These are phyloP conservation scores for Ibidorhyncha struthersii DNA, from an alignment of 2,113 vertebrate species.

Conservation along the genomic window DNA sequence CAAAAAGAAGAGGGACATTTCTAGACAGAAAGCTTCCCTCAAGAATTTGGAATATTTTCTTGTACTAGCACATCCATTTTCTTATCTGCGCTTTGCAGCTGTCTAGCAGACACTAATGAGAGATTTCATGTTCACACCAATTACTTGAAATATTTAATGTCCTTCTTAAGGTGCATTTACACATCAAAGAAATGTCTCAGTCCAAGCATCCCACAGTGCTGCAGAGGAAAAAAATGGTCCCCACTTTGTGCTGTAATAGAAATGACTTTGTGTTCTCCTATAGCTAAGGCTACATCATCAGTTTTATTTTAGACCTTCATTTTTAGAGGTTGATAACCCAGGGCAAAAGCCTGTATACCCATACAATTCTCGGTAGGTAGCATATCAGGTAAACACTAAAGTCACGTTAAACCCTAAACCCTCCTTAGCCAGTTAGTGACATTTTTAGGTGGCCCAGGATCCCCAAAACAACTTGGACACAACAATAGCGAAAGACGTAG, in stretches of 20 bases:
- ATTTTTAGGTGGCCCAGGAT: not conserved
- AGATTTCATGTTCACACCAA: constrained; percentile 76
- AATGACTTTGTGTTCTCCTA: constrained; percentile 32
- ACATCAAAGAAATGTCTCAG: constrained; percentile 79
- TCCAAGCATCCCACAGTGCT: constrained; percentile 18
- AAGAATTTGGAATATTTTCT: constrained; percentile 45
- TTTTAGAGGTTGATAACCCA: constrained; percentile 11
- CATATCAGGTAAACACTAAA: not conserved
- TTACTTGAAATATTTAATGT: constrained; percentile 79
- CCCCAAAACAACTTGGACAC: not conserved
- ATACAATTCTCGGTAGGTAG: not conserved
- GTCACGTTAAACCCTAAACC: not conserved
- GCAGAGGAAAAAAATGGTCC: not conserved
- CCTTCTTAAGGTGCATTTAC: constrained; percentile 77
- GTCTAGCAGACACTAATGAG: constrained; percentile 72
- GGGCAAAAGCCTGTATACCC: not conserved
- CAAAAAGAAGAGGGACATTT: constrained; percentile 28
- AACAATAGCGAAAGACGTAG: not conserved
- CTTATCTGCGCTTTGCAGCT: constrained; percentile 74
- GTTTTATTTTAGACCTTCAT: constrained; percentile 34
- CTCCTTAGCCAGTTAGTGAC: not conserved
- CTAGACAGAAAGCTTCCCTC: constrained; percentile 47
- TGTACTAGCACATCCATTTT: constrained; percentile 8
- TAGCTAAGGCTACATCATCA: constrained; percentile 12
- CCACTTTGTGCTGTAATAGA: constrained; percentile 21